These are phyloP conservation scores for Xyrauchen texanus DNA, from an alignment of 2,113 vertebrate genomes.

Conservation along the genomic window DNA sequence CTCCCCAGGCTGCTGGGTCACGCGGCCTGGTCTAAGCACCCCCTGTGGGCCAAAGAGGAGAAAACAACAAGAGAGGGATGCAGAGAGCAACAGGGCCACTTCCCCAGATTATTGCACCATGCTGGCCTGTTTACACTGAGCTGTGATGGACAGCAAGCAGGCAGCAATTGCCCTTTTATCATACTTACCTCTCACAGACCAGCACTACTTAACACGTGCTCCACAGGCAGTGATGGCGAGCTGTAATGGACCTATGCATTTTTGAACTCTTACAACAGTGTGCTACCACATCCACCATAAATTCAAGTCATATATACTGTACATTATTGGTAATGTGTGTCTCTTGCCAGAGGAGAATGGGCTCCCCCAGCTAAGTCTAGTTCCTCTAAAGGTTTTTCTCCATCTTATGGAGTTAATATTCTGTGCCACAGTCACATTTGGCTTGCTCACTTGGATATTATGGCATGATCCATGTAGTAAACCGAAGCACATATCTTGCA, in stretches of 20 bases:
- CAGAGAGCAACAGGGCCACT: slow-evolving; percentile 71
- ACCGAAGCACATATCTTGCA: too few species aligned
- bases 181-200: slow-evolving; percentile 62
- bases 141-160: slow-evolving; percentile 75
- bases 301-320: not conserved
- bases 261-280: slow-evolving; percentile 4
- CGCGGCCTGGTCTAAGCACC: slow-evolving; percentile 78
- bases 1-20: slow-evolving; percentile 82
- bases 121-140: slow-evolving; percentile 71
- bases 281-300: not conserved
- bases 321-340: too few species aligned
- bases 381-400: too few species aligned
- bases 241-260: slow-evolving; percentile 36
- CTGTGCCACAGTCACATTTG: too few species aligned
- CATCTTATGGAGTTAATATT: too few species aligned
- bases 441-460: too few species aligned
- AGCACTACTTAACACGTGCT: slow-evolving; percentile 20
- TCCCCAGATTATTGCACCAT: slow-evolving; percentile 78
- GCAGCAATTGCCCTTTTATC: slow-evolving; percentile 68
- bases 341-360: too few species aligned
- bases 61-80: slow-evolving; percentile 68
- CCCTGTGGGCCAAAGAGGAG: slow-evolving; percentile 65
- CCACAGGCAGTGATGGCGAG: not conserved
- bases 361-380: too few species aligned
- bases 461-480: not conserved